These are phyloP conservation scores for Aspidapion aeneum DNA, from an alignment of 2,888 invertebrate species.

Conservation along the genomic window DNA sequence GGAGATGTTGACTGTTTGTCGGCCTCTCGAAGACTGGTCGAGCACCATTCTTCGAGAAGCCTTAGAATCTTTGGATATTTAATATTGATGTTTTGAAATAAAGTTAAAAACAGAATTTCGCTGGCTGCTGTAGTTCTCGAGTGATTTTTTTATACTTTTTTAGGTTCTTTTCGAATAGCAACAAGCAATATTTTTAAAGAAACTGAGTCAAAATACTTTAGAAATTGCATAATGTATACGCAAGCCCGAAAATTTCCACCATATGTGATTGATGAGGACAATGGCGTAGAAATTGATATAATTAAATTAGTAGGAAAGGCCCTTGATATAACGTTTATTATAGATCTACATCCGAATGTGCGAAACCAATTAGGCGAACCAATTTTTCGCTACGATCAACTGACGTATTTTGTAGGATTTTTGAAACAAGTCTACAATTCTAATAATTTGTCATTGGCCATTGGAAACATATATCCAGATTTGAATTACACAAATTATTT, in stretches of 20 bases:
- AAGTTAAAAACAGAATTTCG: too few relatives aligned
- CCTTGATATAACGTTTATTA: conserved; percentile 19
- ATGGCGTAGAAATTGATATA: conserved; percentile 20
- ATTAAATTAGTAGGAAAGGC: conserved; percentile 14
- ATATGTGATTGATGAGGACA: conserved; percentile 14
- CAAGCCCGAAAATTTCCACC: conserved; percentile 16
- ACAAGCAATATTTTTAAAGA: conserved; percentile 10
- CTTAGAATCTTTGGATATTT: too few relatives aligned
- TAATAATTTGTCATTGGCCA: conserved; percentile 5
- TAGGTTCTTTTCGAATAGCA: too few relatives aligned
- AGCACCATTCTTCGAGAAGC: too few relatives aligned
- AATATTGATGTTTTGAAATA: too few relatives aligned
- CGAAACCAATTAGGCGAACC: conserved; percentile 11
- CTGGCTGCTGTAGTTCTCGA: too few relatives aligned
- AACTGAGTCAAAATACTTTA: conserved; percentile 2
- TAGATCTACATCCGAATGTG: conserved; percentile 7
- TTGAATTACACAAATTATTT: conserved; percentile 12
- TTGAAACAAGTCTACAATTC: conserved; percentile 10
- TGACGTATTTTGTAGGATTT: conserved; percentile 16
- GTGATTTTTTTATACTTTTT: too few relatives aligned
- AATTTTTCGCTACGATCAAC: conserved; percentile 4
- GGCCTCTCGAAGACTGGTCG: too few relatives aligned
- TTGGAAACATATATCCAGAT: conserved; percentile 21
- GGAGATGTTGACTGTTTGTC: too few relatives aligned
- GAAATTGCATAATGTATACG: conserved; percentile 9